These are phyloP conservation scores for Drepanosiphum platanoidis DNA, from an alignment of 2,888 invertebrate genomes.

Conservation along the genomic window DNA sequence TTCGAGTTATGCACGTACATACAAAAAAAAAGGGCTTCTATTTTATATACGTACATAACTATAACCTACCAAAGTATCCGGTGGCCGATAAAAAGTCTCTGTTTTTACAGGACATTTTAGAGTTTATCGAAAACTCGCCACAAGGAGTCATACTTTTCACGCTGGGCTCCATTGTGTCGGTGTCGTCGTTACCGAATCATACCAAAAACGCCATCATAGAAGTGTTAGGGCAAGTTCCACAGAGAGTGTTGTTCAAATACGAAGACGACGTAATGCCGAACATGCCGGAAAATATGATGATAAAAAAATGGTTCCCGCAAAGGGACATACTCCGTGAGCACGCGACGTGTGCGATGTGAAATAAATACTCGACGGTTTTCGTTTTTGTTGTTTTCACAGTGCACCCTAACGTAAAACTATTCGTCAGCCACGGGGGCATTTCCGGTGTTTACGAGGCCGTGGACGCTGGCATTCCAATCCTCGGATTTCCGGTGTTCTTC, in stretches of 20 bases:
- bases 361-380: too few species aligned
- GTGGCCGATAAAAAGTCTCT: not conserved
- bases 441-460: slow-evolving; percentile 13
- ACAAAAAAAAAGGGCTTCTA: too few species aligned
- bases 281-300: not conserved
- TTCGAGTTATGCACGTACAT: too few species aligned
- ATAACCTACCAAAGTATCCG: too few species aligned
- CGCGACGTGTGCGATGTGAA: not conserved
- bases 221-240: not conserved
- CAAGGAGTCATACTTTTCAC: slow-evolving; percentile 15
- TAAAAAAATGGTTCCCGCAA: not conserved
- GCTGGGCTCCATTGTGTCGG: not conserved
- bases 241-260: slow-evolving; percentile 12
- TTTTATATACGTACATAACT: too few species aligned
- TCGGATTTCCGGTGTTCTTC: not conserved
- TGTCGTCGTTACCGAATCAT: not conserved
- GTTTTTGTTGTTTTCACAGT: too few species aligned
- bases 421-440: slow-evolving; percentile 23
- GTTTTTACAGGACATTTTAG: slow-evolving; percentile 8
- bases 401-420: slow-evolving; percentile 26
- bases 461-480: slow-evolving; percentile 18
- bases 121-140: slow-evolving; percentile 14
- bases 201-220: not conserved
- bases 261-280: not conserved
- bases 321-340: slow-evolving; percentile 12